Evolutionary conservation across 2,797 vertebrate species (phyloP), one percentile per base, ranked within the genome.

Genomic region (Coregonus suidteri): DNA sequence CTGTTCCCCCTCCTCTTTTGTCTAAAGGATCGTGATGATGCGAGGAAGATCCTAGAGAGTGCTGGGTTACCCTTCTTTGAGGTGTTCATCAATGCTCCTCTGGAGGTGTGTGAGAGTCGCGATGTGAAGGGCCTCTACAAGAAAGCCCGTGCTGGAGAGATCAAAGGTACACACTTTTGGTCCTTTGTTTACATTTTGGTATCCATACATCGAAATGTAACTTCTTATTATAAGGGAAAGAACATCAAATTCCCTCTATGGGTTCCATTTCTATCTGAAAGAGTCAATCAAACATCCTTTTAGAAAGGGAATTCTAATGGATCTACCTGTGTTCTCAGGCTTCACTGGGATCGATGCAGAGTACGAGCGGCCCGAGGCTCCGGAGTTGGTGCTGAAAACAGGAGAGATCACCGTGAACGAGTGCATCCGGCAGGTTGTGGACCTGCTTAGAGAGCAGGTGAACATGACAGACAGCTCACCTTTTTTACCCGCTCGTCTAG

Each of bases 111-210:
- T 73, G 98, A 99, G 90, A 96, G 95, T 84, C 93, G 98, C 81
- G 98, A 99, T 0, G 98, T 99, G 16, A 99, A 99, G 91, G 98
- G 98, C 16, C 95, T 99, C 77, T 99, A 99, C 90, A 99, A 97
- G 91, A 98, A 95, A 84, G 98, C 98, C 51, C 95, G 98, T 0
- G 97, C 98, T 18, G 98, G 98, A 87, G 97, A 99, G 91, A 99
- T 99, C 86, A 99, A 99, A 97, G 98, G 98, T 99, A 91, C 0
- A 51, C 6, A 13, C 15, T 71, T 30, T 70, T 70, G 14, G 34
- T 41, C 35, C 18, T n/a, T 20, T 47, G 4, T 66, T 34, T 30
- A 9, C 25, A 66, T 31, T 66, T 31, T 4, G 30, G 13, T 14
- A 11, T 66, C 16, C 67, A 37, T 3, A 41, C 35, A 18, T 37